These are phyloP conservation scores for Atopsyche davidsoni DNA, from an alignment of 1,140 invertebrate genomes.

Conservation along the genomic window DNA sequence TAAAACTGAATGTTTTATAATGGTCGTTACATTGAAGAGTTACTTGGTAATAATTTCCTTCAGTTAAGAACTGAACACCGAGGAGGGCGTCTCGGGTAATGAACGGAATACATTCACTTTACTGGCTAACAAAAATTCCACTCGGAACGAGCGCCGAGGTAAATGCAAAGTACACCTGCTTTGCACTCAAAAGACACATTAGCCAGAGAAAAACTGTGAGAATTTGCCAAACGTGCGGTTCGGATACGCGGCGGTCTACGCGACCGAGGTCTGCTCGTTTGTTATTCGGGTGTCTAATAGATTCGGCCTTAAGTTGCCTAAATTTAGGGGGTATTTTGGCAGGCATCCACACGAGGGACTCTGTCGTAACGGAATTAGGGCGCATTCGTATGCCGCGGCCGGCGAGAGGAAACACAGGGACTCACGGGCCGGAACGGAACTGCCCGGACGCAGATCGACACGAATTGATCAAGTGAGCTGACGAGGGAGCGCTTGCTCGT, in stretches of 20 bases:
- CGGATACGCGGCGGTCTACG: background rate
- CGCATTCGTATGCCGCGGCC: slow-evolving; percentile 13
- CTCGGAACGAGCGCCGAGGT: slow-evolving; percentile 6
- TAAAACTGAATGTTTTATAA: too few species aligned
- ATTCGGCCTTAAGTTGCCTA: slow-evolving; percentile 20
- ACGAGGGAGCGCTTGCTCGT: background rate
- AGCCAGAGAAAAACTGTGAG: slow-evolving; percentile 12
- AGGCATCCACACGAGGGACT: slow-evolving; percentile 25
- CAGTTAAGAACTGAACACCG: slow-evolving; percentile 5
- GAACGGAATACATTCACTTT: slow-evolving; percentile 13
- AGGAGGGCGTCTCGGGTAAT: slow-evolving; percentile 3
- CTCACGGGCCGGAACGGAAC: slow-evolving; percentile 27
- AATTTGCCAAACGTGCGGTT: slow-evolving; percentile 19
- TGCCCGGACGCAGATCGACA: slow-evolving; percentile 25
- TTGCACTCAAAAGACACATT: slow-evolving; percentile 9
- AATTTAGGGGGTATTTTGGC: slow-evolving; percentile 29
- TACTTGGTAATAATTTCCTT: too few species aligned
- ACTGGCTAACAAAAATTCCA: slow-evolving; percentile 7
- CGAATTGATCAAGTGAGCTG: slow-evolving; percentile 27
- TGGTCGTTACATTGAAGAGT: too few species aligned
- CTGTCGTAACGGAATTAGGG: slow-evolving; percentile 22
- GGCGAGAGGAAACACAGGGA: slow-evolving; percentile 15
- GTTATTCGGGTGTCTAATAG: slow-evolving; percentile 15
- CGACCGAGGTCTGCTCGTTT: background rate
- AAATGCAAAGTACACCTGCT: slow-evolving; percentile 12